Base-by-base conservation (phyloP, 2,888 invertebrate species). In the Magallana nippona region DNA sequence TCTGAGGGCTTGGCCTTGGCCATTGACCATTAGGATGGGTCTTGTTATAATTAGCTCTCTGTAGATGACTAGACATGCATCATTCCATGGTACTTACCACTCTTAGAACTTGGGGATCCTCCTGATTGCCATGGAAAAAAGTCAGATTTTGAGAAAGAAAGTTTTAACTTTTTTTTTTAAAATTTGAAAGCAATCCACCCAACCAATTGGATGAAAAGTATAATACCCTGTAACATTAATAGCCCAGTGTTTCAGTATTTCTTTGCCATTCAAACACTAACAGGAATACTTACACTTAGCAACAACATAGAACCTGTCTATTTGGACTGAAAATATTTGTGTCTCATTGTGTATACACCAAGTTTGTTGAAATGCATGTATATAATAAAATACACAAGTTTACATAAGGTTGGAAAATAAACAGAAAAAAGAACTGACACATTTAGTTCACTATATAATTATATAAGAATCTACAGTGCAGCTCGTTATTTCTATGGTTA, bases 401-500 rank as follows among this genome's bases (percentile, higher is more conserved):
- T 32, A 32, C 32, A 32, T 32, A 32, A 2, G 5, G 32, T 32
- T 17, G 2, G 10, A 17, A 17, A 15, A 60, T 60, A 60, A 10
- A 19, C 10, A 60, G 8, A 17, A 60, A 17, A 60, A 17, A 60
- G 60, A n/a, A 44, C 10, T 60, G n/a, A n/a, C n/a, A 44, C 44
- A 44, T 58, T 10, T 58, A 58, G 15, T n/a, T 58, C 15, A n/a
- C 5, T 13, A n/a, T 58, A 15, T 60, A n/a, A n/a, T 1, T n/a
- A 60, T 82, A 17, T n/a, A n/a, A n/a, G n/a, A n/a, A 60, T 60
- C 17, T 78, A 81, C 55, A 81, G 63, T 27, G 19, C 57, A 79
- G 57, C 44, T 63, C 63, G 63, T 27, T 1, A n/a, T 55, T 32
- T 19, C 58, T 44, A 11, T 32, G 62, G 27, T 82, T 86, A 90